phyloP scores from a whole-genome alignment of 2,888 invertebrate genomes.

The Punctoribates punctum region DNA sequence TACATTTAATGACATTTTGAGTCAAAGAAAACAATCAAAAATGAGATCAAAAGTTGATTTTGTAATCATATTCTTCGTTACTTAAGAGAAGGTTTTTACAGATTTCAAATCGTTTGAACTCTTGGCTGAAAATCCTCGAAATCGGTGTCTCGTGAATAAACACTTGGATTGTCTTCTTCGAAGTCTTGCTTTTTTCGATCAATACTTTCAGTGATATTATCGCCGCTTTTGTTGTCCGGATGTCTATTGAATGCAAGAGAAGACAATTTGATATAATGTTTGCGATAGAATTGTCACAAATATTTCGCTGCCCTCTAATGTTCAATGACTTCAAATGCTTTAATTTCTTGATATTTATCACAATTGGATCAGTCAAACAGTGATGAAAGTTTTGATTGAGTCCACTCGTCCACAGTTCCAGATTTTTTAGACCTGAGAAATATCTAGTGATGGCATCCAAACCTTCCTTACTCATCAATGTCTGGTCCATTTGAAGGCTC shows the following conservation, averaged over 20 bases:
- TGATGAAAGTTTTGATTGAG: conserved; percentile 5
- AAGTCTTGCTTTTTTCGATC: background rate
- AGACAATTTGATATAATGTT: background rate
- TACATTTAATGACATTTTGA: too few relatives aligned
- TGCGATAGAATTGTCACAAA: conserved; percentile 1
- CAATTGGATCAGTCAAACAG: background rate
- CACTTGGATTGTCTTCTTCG: background rate
- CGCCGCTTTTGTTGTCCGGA: background rate
- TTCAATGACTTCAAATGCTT: background rate
- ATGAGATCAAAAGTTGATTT: background rate
- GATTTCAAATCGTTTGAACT: background rate
- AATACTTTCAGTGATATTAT: background rate
- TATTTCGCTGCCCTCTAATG: background rate
- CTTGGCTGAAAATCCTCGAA: background rate
- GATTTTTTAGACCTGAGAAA: background rate
- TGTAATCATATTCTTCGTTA: conserved; percentile 13
- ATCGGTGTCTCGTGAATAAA: conserved; percentile 1
- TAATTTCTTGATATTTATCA: background rate
- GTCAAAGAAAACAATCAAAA: too few relatives aligned
- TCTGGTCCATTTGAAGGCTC: background rate
- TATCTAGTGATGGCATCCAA: background rate
- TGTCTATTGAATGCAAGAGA: background rate
- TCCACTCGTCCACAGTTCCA: conserved; percentile 17
- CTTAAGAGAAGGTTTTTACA: background rate
- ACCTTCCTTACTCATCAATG: background rate